Percentiles rank a stretch among this genome's conserved stretches.
Conservation (phyloP, 2,797 vertebrate genomes). For the Hydrocynus forskahlii region DNA sequence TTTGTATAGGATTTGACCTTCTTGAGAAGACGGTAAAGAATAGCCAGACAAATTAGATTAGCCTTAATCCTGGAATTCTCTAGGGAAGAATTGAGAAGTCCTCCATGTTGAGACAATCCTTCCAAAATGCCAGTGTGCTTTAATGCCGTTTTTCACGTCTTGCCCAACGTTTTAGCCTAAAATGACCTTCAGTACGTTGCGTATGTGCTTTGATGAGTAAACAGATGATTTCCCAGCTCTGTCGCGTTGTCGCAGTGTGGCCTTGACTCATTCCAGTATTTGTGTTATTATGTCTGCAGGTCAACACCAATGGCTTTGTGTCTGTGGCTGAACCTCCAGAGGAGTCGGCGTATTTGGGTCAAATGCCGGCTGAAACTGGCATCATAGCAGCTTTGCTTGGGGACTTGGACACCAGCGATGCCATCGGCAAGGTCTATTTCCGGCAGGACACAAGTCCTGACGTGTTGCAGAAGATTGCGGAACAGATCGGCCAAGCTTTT, state of each 20-base stretch:
- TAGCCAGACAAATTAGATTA: too few relatives aligned
- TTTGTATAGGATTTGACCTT: too few relatives aligned
- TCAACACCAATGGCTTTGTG: slow-evolving; percentile 90
- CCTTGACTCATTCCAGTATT: not conserved
- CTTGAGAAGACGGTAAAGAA: too few relatives aligned
- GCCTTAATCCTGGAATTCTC: too few relatives aligned
- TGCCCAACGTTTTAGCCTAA: too few relatives aligned
- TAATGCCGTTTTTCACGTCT: too few relatives aligned
- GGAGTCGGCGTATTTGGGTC: slow-evolving; percentile 79
- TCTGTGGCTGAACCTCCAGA: slow-evolving; percentile 72
- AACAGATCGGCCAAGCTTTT: slow-evolving; percentile 80
- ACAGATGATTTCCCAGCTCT: not conserved
- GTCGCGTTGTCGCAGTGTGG: not conserved
- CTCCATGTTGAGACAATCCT: too few relatives aligned
- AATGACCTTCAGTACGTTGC: too few relatives aligned
- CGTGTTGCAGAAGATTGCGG: slow-evolving; percentile 66
- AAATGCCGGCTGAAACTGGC: slow-evolving; percentile 81
- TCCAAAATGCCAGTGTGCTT: too few relatives aligned
- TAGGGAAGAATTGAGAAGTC: too few relatives aligned
- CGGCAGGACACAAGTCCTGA: slow-evolving; percentile 79
- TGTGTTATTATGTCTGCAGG: slow-evolving; percentile 64
- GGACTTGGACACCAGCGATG: slow-evolving; percentile 84
- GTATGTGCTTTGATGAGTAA: not conserved
- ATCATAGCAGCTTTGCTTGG: slow-evolving; percentile 85
- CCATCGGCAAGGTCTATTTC: slow-evolving; percentile 83